Evolutionary conservation across 1,140 invertebrate species (phyloP).

Genomic region (Onthophagus taurus): DNA sequence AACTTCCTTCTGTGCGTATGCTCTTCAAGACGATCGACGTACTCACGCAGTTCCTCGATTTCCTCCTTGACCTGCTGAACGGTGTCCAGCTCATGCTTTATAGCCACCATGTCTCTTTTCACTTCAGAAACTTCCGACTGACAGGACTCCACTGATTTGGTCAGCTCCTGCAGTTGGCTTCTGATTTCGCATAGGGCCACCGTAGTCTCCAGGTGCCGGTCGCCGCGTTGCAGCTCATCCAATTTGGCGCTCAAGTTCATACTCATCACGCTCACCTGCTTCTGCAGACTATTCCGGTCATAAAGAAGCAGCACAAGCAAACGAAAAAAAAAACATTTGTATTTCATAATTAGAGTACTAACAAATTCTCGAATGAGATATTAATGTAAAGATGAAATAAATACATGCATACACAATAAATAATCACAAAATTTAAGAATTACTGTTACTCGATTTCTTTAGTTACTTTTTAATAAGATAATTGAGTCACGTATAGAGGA

Average conservation of each 20-base stretch:
- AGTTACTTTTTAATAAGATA: too few relatives aligned
- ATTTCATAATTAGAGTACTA: too few relatives aligned
- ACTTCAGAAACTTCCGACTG: slow-evolving; percentile 86
- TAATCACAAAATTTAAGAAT: too few relatives aligned
- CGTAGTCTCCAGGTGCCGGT: slow-evolving; percentile 79
- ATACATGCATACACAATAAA: too few relatives aligned
- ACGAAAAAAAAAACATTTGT: too few relatives aligned
- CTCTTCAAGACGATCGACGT: slow-evolving; percentile 81
- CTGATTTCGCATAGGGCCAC: slow-evolving; percentile 84
- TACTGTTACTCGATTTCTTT: too few relatives aligned
- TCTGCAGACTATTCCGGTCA: slow-evolving; percentile 93
- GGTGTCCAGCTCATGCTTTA: slow-evolving; percentile 85
- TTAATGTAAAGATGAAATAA: too few relatives aligned
- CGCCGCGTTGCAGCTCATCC: slow-evolving; percentile 79
- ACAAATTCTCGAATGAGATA: too few relatives aligned
- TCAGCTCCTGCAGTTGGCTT: slow-evolving; percentile 81
- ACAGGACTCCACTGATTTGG: slow-evolving; percentile 86
- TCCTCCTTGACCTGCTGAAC: slow-evolving; percentile 90
- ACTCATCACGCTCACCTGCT: slow-evolving; percentile 92
- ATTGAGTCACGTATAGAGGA: too few relatives aligned
- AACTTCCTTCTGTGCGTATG: slow-evolving; percentile 78
- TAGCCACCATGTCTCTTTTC: slow-evolving; percentile 86
- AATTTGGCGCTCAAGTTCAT: slow-evolving; percentile 86
- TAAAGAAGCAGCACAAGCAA: too few relatives aligned
- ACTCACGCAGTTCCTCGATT: slow-evolving; percentile 83